A percentile compares a stretch with the other conserved stretches of the same genome.
Evolutionary conservation across 2,113 vertebrate genomes (phyloP).

Genomic region (Siniperca knerii): DNA sequence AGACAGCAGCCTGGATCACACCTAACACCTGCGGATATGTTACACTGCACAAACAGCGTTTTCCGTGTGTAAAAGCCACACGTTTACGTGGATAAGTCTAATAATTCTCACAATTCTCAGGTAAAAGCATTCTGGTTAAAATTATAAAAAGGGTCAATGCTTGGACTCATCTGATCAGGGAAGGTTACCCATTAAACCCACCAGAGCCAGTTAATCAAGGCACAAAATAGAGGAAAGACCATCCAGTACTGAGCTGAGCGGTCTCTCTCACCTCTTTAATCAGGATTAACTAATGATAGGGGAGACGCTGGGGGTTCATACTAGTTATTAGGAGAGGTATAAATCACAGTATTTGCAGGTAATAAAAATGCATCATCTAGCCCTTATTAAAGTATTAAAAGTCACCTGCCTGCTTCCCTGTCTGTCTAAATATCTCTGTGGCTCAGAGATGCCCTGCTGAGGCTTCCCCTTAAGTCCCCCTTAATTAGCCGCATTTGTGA

Average conservation of each 20-base stretch:
- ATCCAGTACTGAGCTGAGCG: background rate
- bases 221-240: background rate
- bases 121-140: background rate
- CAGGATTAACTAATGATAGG: background rate
- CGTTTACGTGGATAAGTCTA: background rate
- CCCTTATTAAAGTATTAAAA: slow-evolving; percentile 20
- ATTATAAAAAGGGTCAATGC: background rate
- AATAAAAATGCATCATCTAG: background rate
- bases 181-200: background rate
- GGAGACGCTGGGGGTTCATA: background rate
- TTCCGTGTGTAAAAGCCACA: background rate
- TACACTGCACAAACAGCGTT: background rate
- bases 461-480: slow-evolving; percentile 25
- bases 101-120: background rate
- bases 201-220: background rate
- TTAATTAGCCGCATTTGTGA: slow-evolving; percentile 44
- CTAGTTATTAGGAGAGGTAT: background rate
- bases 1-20: no score
- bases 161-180: background rate
- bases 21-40: background rate
- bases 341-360: slow-evolving; percentile 21
- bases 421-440: slow-evolving; percentile 3
- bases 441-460: slow-evolving; percentile 2
- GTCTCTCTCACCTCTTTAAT: background rate
- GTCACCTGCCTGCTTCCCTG: slow-evolving; percentile 18